phyloP scores from a whole-genome alignment of 2,113 vertebrate species.

The Gulo gulo region DNA sequence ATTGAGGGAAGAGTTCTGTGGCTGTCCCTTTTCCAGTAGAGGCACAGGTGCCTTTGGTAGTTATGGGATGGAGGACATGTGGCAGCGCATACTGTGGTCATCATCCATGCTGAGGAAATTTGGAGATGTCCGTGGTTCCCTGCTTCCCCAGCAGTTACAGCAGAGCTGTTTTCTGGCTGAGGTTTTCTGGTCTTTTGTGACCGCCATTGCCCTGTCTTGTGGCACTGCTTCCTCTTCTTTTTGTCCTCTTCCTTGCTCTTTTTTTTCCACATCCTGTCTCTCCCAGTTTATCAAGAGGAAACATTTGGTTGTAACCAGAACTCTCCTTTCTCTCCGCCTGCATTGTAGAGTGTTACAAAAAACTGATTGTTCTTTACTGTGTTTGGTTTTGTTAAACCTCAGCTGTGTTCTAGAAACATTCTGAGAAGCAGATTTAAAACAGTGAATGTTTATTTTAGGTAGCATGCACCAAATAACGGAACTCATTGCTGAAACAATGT shows the following conservation, averaged over 20 bases:
- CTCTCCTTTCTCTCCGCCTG: background rate
- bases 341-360: background rate
- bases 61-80: background rate
- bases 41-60: background rate
- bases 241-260: background rate
- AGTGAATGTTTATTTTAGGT: background rate
- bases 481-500: background rate
- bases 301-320: background rate
- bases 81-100: background rate
- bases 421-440: constrained; percentile 5
- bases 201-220: background rate
- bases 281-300: background rate
- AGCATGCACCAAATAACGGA: background rate
- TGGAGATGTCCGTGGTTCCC: background rate
- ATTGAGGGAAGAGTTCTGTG: background rate
- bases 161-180: background rate
- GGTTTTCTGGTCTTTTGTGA: background rate
- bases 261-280: background rate
- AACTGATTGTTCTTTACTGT: background rate
- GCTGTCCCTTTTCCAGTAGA: background rate
- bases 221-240: background rate
- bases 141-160: background rate
- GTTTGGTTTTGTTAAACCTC: constrained; percentile 26
- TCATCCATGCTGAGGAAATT: background rate
- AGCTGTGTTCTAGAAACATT: background rate